Evolutionary conservation across 2,888 invertebrate species (phyloP).

Genomic region (Drosophila parthenogenetica): DNA sequence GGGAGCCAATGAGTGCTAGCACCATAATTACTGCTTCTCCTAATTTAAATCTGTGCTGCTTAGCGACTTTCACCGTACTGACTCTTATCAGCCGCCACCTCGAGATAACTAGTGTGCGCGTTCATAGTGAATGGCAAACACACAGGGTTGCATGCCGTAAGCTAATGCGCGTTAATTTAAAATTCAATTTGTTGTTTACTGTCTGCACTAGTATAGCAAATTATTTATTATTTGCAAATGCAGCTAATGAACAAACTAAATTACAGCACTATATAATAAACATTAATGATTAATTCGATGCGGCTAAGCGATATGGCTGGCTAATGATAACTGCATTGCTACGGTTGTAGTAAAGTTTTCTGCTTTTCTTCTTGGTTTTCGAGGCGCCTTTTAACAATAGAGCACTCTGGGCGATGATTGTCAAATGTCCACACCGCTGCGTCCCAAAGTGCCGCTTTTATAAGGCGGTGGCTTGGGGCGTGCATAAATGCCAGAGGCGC

Average conservation of each 20-base stretch:
- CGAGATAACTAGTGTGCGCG: conserved; percentile 4
- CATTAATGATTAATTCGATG: conserved; percentile 35
- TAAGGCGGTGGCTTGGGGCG: conserved; percentile 85
- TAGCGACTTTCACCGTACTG: conserved; percentile 39
- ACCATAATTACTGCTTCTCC: conserved; percentile 29
- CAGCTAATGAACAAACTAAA: conserved; percentile 38
- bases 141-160: background rate
- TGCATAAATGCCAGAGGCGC: conserved; percentile 85
- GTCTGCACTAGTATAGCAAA: background rate
- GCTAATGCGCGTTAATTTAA: background rate
- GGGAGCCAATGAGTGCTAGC: conserved; percentile 25
- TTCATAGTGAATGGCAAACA: conserved; percentile 20
- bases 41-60: conserved; percentile 15
- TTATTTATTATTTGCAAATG: conserved; percentile 36
- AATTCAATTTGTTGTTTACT: background rate
- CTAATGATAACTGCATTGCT: conserved; percentile 11
- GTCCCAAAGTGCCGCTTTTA: conserved; percentile 80
- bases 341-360: conserved; percentile 13
- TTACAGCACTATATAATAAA: conserved; percentile 37
- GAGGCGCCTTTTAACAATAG: conserved; percentile 78
- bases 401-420: conserved; percentile 84
- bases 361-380: conserved; percentile 37
- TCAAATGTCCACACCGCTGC: conserved; percentile 84
- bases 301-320: conserved; percentile 37
- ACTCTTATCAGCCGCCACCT: conserved; percentile 32